Percentiles rank a stretch among this genome's conserved stretches.
Conservation (phyloP, 2,888 invertebrate genomes). For the Phrixothrix hirtus region DNA sequence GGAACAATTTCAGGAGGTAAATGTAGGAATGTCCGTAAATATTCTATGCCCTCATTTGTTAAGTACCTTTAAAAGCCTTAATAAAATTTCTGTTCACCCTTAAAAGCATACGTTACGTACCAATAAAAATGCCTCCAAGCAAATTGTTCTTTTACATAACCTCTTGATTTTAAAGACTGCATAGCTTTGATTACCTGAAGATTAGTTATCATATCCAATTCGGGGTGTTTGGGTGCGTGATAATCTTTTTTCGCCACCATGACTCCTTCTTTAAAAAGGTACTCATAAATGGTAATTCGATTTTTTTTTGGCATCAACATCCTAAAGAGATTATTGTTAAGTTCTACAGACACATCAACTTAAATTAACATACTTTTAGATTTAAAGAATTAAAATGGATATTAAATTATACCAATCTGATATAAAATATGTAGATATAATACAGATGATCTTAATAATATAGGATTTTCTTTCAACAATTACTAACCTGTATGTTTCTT, state of each 20-base stretch:
- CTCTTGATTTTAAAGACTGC: conserved; percentile 94
- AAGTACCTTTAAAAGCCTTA: conserved; percentile 67
- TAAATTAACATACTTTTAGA: no score
- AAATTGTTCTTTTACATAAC: conserved; percentile 98
- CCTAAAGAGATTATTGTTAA: conserved; percentile 58
- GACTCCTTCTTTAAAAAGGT: conserved; percentile 98
- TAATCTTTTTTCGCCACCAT: conserved; percentile 99
- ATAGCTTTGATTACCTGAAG: conserved; percentile 98
- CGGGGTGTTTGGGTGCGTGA: conserved; percentile 96
- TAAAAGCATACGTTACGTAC: conserved; percentile 56
- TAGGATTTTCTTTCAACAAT: background rate
- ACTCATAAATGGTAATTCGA: conserved; percentile 94
- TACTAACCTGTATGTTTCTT: conserved; percentile 10
- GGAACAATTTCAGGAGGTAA: conserved; percentile 99
- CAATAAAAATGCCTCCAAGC: conserved; percentile 99
- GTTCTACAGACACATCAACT: no score
- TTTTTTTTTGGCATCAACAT: conserved; percentile 99
- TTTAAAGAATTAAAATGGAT: no score
- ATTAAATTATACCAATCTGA: background rate
- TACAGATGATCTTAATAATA: conserved; percentile 4
- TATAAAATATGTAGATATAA: background rate
- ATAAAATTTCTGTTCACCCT: background rate
- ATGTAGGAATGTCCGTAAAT: conserved; percentile 91
- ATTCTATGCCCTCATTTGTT: conserved; percentile 98
- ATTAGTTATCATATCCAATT: conserved; percentile 92